phyloP scores from a whole-genome alignment of 2,888 invertebrate genomes.

The Dioctria linearis region DNA sequence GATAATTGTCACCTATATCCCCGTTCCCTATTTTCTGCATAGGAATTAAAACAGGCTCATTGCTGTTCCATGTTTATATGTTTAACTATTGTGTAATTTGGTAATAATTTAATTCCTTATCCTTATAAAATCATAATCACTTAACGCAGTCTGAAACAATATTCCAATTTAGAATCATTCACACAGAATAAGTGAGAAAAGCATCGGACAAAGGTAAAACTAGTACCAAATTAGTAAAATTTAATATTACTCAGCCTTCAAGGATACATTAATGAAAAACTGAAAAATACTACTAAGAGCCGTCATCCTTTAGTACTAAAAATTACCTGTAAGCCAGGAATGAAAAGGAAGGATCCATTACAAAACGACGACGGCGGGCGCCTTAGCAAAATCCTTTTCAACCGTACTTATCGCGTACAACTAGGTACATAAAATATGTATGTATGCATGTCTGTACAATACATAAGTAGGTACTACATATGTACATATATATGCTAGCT shows the following conservation, averaged over 20 bases:
- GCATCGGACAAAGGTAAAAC: constrained; percentile 14
- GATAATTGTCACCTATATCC: too few relatives aligned
- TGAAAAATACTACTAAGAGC: not conserved
- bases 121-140: too few relatives aligned
- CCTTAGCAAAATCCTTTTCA: constrained; percentile 43
- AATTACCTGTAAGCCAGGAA: constrained; percentile 16
- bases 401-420: constrained; percentile 40
- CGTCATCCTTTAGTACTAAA: constrained; percentile 4
- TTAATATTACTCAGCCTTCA: constrained; percentile 32
- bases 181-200: constrained; percentile 1
- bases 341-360: constrained; percentile 18
- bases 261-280: constrained; percentile 1
- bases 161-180: too few relatives aligned
- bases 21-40: too few relatives aligned
- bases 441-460: too few relatives aligned
- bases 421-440: not conserved
- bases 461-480: too few relatives aligned
- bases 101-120: too few relatives aligned
- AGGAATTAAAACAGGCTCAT: too few relatives aligned
- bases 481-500: constrained; percentile 1
- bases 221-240: constrained; percentile 43
- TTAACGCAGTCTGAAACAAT: too few relatives aligned
- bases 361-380: not conserved
- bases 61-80: too few relatives aligned
- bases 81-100: too few relatives aligned